Percentiles rank a stretch among this genome's conserved stretches.
phyloP scores from a whole-genome alignment of 2,797 vertebrate genomes.

The Hemitrygon akajei region DNA sequence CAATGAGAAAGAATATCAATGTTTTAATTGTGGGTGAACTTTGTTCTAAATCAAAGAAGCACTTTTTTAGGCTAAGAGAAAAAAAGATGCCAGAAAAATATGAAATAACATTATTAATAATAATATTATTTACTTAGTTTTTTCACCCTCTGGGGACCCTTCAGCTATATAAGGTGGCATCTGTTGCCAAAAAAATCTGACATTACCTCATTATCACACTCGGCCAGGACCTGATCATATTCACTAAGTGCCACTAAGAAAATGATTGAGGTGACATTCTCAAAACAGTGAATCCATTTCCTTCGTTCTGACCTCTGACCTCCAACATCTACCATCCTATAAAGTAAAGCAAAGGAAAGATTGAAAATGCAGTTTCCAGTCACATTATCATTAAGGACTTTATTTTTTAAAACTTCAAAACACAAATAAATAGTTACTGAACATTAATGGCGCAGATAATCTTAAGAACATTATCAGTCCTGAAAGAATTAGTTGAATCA shows the following conservation, averaged over 20 bases:
- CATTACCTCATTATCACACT: conserved; percentile 79
- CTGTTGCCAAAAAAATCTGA: not conserved
- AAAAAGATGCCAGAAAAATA: not conserved
- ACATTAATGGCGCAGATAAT: no score
- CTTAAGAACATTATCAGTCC: not conserved
- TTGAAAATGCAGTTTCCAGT: not conserved
- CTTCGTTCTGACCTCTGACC: conserved; percentile 85
- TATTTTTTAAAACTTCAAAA: not conserved
- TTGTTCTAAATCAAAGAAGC: no score
- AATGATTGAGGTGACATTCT: conserved; percentile 88
- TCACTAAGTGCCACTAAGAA: conserved; percentile 86
- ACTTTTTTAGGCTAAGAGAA: not conserved
- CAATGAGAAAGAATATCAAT: no score
- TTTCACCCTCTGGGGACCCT: not conserved
- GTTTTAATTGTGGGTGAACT: no score
- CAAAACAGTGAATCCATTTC: conserved; percentile 91
- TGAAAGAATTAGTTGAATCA: not conserved
- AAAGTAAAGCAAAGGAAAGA: conserved; percentile 21
- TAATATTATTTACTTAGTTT: not conserved
- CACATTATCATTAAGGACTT: not conserved
- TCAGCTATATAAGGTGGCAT: no score
- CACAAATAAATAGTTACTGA: conserved; percentile 5
- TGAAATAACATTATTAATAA: not conserved
- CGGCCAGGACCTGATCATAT: conserved; percentile 83
- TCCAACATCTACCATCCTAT: conserved; percentile 83